A percentile compares a stretch with the other conserved stretches of the same genome.
phyloP scores from a whole-genome alignment of 1,140 invertebrate species.

The Drosophila mayri region DNA sequence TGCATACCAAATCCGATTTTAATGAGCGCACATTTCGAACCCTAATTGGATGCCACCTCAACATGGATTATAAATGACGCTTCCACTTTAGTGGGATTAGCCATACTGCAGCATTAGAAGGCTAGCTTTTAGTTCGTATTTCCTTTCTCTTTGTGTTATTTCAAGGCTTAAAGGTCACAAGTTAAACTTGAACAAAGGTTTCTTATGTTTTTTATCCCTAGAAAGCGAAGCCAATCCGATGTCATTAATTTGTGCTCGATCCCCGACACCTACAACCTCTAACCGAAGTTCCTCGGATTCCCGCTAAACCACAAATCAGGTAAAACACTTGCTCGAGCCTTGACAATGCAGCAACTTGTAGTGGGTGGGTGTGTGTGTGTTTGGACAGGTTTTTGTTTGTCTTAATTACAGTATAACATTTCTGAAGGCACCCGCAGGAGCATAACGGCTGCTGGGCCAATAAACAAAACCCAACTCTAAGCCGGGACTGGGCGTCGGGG shows the following conservation, averaged over 20 bases:
- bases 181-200: background rate
- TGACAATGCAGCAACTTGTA: slow-evolving; percentile 17
- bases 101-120: background rate
- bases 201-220: background rate
- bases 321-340: slow-evolving; percentile 10
- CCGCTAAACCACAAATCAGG: slow-evolving; percentile 25
- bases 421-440: slow-evolving; percentile 41
- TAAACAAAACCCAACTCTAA: slow-evolving; percentile 50
- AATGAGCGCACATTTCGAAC: slow-evolving; percentile 30
- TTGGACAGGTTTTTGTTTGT: slow-evolving; percentile 13
- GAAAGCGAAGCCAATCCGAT: background rate
- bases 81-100: background rate
- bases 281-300: slow-evolving; percentile 6
- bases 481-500: slow-evolving; percentile 4
- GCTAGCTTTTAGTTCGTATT: background rate
- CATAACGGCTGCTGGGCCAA: slow-evolving; percentile 28
- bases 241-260: slow-evolving; percentile 2
- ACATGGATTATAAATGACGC: background rate
- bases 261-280: slow-evolving; percentile 3
- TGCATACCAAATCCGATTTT: slow-evolving; percentile 44
- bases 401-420: slow-evolving; percentile 72
- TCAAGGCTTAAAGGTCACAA: background rate
- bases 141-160: background rate
- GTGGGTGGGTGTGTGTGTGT: background rate
- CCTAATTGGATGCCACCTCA: slow-evolving; percentile 25